phyloP scores from a whole-genome alignment of 2,797 vertebrate species.

The Dallia pectoralis region DNA sequence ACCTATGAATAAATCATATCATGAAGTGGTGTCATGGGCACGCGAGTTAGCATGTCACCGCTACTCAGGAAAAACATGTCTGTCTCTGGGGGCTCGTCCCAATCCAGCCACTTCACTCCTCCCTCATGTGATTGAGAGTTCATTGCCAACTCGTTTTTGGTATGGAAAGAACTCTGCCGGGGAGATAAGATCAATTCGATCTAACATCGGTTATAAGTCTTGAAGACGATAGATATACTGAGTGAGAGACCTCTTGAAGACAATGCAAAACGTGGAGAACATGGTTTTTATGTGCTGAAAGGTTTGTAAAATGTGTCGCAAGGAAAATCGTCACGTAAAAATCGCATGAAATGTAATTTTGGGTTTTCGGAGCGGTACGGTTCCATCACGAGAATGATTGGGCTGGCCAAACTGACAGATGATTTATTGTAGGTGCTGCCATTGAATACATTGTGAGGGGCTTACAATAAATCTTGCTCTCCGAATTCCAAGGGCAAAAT shows the following conservation, averaged over 20 bases:
- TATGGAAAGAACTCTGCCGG: conserved; percentile 38
- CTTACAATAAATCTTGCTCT: conserved; percentile 60
- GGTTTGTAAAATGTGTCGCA: conserved; percentile 42
- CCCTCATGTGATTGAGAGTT: conserved; percentile 43
- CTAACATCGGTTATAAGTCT: conserved; percentile 45
- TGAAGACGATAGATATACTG: conserved; percentile 44
- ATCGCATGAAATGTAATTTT: conserved; percentile 19
- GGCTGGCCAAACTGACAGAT: conserved; percentile 56
- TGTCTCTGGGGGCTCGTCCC: conserved; percentile 48
- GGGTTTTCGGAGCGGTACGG: conserved; percentile 37
- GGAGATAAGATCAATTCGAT: conserved; percentile 20
- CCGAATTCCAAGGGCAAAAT: conserved; percentile 60
- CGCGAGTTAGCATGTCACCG: conserved; percentile 62
- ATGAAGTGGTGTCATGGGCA: conserved; percentile 66
- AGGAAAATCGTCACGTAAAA: conserved; percentile 35
- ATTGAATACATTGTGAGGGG: conserved; percentile 65
- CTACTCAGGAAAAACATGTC: conserved; percentile 58
- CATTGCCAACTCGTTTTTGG: conserved; percentile 45
- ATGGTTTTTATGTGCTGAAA: conserved; percentile 31
- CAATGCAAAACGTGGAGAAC: conserved; percentile 15
- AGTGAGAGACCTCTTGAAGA: conserved; percentile 36
- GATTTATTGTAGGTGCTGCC: conserved; percentile 62
- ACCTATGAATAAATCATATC: conserved; percentile 70
- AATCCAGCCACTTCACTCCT: conserved; percentile 45
- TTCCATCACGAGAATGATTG: conserved; percentile 50